Evolutionary conservation across 1,140 invertebrate genomes (phyloP).

Genomic region (Tetramorium parvispinum): DNA sequence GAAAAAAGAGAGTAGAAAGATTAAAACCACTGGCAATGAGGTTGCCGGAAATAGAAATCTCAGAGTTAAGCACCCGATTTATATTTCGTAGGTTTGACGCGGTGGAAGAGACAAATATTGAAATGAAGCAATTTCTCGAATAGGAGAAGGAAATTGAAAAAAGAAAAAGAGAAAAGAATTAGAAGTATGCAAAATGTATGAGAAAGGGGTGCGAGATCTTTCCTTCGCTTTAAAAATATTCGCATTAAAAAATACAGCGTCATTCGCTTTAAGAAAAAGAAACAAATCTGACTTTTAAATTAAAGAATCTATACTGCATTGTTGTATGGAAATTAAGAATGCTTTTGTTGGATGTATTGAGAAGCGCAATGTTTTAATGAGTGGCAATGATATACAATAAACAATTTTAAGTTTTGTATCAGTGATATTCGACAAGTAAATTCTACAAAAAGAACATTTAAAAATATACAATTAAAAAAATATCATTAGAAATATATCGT

Average conservation of each 20-base stretch:
- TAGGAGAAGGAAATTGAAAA: neutral
- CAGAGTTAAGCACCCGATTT: slow-evolving; percentile 30
- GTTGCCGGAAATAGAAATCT: slow-evolving; percentile 44
- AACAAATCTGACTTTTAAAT: neutral
- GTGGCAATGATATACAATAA: neutral
- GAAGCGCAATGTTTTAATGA: neutral
- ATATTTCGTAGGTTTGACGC: slow-evolving; percentile 31
- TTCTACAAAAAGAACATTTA: neutral
- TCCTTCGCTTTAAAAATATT: neutral
- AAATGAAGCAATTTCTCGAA: slow-evolving; percentile 27
- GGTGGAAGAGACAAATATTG: slow-evolving; percentile 25
- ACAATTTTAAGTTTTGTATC: neutral
- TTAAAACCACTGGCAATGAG: slow-evolving; percentile 9
- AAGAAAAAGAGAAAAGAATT: neutral
- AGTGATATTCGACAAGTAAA: neutral
- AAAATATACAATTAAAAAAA: neutral
- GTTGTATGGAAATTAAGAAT: neutral
- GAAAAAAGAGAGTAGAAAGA: neutral
- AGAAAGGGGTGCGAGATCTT: neutral
- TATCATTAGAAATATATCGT: neutral
- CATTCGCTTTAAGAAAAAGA: neutral
- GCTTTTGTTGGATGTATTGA: neutral
- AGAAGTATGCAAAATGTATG: neutral
- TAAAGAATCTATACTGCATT: neutral
- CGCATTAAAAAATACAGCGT: neutral